Percentiles rank a stretch among this genome's conserved stretches.
These are phyloP conservation scores for Malurus splendens DNA, from an alignment of 2,797 vertebrate genomes.

Conservation along the genomic window DNA sequence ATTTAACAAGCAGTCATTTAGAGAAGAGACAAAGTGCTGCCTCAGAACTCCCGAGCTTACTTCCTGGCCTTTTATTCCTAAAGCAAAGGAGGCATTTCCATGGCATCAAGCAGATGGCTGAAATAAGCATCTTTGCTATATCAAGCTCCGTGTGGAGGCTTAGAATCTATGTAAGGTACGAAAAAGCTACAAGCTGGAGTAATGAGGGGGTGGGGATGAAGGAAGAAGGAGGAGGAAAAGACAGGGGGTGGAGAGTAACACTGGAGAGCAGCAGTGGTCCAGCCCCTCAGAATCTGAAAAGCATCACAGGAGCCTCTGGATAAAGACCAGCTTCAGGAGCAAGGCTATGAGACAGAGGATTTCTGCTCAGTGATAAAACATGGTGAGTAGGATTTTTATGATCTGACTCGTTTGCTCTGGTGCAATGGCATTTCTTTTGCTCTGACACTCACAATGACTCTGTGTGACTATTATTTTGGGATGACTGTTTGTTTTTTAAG, in stretches of 20 bases:
- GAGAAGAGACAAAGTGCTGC: neutral
- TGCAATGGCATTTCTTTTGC: constrained; percentile 25
- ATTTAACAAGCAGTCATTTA: neutral
- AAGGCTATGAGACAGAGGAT: constrained; percentile 37
- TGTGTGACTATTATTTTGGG: neutral
- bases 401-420: neutral
- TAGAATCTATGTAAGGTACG: neutral
- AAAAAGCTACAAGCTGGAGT: constrained; percentile 36
- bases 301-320: constrained; percentile 48
- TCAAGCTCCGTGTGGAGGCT: constrained; percentile 9
- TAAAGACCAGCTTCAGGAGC: constrained; percentile 49
- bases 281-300: constrained; percentile 60
- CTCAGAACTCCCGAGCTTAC: neutral
- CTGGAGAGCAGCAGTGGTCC: constrained; percentile 51
- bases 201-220: constrained; percentile 45
- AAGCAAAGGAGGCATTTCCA: neutral
- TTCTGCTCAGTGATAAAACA: constrained; percentile 32
- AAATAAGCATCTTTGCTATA: constrained; percentile 46
- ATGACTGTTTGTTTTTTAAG: neutral
- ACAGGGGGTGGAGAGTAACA: constrained; percentile 57
- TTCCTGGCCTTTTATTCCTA: neutral
- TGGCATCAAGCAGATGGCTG: constrained; percentile 4
- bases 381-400: constrained; percentile 54
- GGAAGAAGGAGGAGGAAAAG: constrained; percentile 51
- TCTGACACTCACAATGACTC: neutral